Evolutionary conservation across 2,797 vertebrate species (phyloP).

Genomic region (Paguma larvata): DNA sequence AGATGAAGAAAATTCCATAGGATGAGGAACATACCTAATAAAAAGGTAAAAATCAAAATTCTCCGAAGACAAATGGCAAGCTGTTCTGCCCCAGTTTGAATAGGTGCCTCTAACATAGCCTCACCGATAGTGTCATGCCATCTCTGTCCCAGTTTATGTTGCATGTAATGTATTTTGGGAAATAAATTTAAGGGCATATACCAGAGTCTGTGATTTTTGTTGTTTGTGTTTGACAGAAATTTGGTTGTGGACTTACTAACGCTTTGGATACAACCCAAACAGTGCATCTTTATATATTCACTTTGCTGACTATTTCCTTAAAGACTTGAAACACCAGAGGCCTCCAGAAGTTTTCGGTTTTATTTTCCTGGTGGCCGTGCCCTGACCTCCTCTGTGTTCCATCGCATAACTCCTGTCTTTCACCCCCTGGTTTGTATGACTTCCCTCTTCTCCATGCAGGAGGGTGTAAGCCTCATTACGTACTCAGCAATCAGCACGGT

Average conservation of each 20-base stretch:
- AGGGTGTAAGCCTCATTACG: not conserved
- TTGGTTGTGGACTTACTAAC: not conserved
- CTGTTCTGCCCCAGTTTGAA: not conserved
- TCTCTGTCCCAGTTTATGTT: constrained; percentile 50
- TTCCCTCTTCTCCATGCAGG: not conserved
- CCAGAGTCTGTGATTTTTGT: not conserved
- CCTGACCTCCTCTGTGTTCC: not conserved
- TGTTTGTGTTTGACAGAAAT: not conserved
- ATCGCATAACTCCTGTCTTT: not conserved
- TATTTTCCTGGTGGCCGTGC: not conserved
- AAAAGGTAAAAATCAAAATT: not conserved
- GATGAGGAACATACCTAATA: not conserved
- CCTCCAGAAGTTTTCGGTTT: not conserved
- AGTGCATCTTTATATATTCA: not conserved
- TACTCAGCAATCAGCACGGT: not conserved
- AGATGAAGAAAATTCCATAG: not conserved
- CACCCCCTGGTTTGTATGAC: not conserved
- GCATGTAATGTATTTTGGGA: not conserved
- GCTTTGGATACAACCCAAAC: not conserved
- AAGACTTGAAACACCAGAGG: not conserved
- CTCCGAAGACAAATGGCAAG: not conserved
- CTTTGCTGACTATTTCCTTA: not conserved
- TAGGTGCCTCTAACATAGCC: not conserved
- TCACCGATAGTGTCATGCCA: not conserved
- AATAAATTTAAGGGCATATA: not conserved